Conservation (phyloP, 2,888 invertebrate species). For the Leucozona laternaria region DNA sequence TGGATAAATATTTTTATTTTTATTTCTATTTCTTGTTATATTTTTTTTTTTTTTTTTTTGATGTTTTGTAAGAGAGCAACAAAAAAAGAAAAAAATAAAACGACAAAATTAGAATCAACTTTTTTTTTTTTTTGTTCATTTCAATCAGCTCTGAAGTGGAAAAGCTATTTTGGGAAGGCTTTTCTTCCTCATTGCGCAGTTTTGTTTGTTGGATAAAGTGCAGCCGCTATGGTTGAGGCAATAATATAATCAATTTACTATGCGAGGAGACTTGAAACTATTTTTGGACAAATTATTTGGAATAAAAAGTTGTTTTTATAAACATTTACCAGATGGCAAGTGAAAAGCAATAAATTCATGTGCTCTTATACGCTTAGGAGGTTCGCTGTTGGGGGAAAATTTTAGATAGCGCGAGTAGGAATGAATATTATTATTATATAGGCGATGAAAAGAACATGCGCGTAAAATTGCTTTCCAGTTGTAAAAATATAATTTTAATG, state of each 20-base stretch:
- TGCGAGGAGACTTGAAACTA: constrained; percentile 53
- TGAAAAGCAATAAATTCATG: constrained; percentile 53
- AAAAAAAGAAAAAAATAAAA: constrained; percentile 1
- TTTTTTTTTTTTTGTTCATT: constrained; percentile 25
- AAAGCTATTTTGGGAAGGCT: constrained; percentile 62
- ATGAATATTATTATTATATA: constrained; percentile 19
- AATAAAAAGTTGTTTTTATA: constrained; percentile 31
- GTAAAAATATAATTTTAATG: constrained; percentile 39
- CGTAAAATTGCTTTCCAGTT: constrained; percentile 43
- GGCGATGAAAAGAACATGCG: constrained; percentile 33
- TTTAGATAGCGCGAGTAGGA: constrained; percentile 1
- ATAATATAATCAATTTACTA: constrained; percentile 50
- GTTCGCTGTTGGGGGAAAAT: constrained; percentile 20
- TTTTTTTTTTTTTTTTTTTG: constrained; percentile 31
- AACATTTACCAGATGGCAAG: constrained; percentile 68
- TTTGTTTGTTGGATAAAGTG: constrained; percentile 58
- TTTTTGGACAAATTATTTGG: constrained; percentile 56
- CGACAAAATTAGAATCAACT: constrained; percentile 55
- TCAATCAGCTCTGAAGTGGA: constrained; percentile 55
- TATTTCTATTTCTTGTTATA: constrained; percentile 45
- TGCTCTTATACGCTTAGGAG: neutral
- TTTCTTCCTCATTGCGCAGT: constrained; percentile 50
- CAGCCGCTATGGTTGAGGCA: constrained; percentile 59
- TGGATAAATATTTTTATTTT: constrained; percentile 69
- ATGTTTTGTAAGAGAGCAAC: constrained; percentile 45